phyloP scores from a whole-genome alignment of 1,140 invertebrate species.

The Papilio glaucus region DNA sequence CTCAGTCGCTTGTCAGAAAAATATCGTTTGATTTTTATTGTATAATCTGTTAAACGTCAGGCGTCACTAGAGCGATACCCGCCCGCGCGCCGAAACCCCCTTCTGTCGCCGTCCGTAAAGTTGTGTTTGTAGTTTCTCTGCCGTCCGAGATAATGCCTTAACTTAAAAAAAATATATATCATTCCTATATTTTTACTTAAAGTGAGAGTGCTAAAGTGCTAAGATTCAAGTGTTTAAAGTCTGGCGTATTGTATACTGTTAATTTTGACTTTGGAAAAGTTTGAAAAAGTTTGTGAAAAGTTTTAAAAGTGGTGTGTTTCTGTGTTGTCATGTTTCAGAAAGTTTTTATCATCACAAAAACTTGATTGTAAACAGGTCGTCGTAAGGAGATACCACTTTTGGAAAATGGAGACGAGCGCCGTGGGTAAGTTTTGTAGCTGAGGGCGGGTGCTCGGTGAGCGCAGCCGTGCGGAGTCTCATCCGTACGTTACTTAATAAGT shows the following conservation, averaged over 20 bases:
- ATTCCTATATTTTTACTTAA: conserved; percentile 40
- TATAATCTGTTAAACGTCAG: conserved; percentile 38
- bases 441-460: background rate
- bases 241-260: background rate
- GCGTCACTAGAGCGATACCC: conserved; percentile 38
- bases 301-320: conserved; percentile 69
- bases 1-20: too few species aligned
- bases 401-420: conserved; percentile 69
- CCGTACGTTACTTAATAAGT: conserved; percentile 44
- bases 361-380: conserved; percentile 56
- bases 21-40: too few species aligned
- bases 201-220: conserved; percentile 47
- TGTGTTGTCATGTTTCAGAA: conserved; percentile 75
- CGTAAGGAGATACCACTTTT: conserved; percentile 44
- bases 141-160: conserved; percentile 50
- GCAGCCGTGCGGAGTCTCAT: conserved; percentile 19
- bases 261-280: conserved; percentile 36
- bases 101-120: conserved; percentile 53
- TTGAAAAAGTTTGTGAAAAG: conserved; percentile 59
- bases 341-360: conserved; percentile 67
- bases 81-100: conserved; percentile 21
- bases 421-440: conserved; percentile 60
- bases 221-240: conserved; percentile 37
- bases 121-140: conserved; percentile 55
- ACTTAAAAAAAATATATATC: conserved; percentile 44